These are phyloP conservation scores for Trichogramma evanescens DNA, from an alignment of 2,888 invertebrate genomes.

Conservation along the genomic window DNA sequence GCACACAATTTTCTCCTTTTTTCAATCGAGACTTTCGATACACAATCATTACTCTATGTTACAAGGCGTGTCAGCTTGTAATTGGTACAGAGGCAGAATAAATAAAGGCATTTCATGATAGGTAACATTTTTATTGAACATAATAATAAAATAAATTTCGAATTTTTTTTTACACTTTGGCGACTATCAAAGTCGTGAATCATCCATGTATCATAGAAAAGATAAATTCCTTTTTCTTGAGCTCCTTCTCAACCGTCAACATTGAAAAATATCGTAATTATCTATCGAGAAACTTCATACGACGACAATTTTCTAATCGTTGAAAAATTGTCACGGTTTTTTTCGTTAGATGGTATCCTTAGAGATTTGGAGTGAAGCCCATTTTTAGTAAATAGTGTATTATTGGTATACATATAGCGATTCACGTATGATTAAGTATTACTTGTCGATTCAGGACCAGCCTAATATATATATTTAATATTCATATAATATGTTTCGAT, in stretches of 20 bases:
- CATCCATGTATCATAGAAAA: slow-evolving; percentile 1
- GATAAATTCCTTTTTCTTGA: slow-evolving; percentile 11
- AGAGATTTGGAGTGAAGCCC: slow-evolving; percentile 15
- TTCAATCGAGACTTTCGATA: too few species aligned
- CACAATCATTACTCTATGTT: too few species aligned
- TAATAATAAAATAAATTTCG: slow-evolving; percentile 15
- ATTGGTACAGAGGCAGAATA: too few species aligned
- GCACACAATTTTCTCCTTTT: too few species aligned
- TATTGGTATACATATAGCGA: slow-evolving; percentile 9
- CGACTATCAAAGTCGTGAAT: slow-evolving; percentile 16
- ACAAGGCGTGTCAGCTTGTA: too few species aligned
- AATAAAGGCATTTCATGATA: too few species aligned
- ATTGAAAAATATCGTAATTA: slow-evolving; percentile 1
- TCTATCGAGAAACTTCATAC: background rate
- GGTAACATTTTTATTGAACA: slow-evolving; percentile 1
- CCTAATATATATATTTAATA: slow-evolving; percentile 15
- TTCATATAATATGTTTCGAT: background rate
- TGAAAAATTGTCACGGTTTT: slow-evolving; percentile 7
- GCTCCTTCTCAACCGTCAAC: slow-evolving; percentile 10
- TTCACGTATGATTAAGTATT: background rate
- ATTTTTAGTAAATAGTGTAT: slow-evolving; percentile 9
- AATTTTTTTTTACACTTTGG: slow-evolving; percentile 14
- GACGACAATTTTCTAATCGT: background rate
- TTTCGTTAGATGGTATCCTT: slow-evolving; percentile 18
- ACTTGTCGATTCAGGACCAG: slow-evolving; percentile 14